phyloP scores from a whole-genome alignment of 2,888 invertebrate species.

The Eilema griseolum region DNA sequence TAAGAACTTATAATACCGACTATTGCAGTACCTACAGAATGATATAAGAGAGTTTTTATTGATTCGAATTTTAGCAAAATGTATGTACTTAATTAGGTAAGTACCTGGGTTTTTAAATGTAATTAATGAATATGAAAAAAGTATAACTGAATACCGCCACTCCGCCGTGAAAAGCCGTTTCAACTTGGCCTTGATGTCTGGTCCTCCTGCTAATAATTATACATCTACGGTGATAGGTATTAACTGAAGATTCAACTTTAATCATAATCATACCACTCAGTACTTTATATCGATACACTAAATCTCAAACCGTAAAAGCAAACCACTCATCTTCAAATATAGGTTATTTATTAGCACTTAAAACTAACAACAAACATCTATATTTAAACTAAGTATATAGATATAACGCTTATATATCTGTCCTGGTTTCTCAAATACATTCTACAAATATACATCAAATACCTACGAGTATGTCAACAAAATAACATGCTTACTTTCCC shows the following conservation, averaged over 20 bases:
- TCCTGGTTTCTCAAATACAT: slow-evolving; percentile 9
- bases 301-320: background rate
- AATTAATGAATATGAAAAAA: too few relatives aligned
- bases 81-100: too few relatives aligned
- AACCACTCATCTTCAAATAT: background rate
- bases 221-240: background rate
- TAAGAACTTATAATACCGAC: background rate
- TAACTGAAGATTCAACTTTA: background rate
- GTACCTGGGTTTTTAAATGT: too few relatives aligned
- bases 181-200: too few relatives aligned
- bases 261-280: background rate
- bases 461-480: slow-evolving; percentile 34
- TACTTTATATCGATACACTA: background rate
- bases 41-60: background rate
- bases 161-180: background rate
- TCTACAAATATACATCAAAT: slow-evolving; percentile 23
- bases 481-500: slow-evolving; percentile 45
- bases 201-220: background rate
- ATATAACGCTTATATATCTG: slow-evolving; percentile 17
- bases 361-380: background rate
- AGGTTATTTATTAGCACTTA: background rate
- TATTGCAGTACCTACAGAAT: background rate
- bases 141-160: too few relatives aligned
- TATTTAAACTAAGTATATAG: slow-evolving; percentile 5
- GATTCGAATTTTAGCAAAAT: background rate